phyloP scores from a whole-genome alignment of 2,797 vertebrate species.

The Spinus pinus region DNA sequence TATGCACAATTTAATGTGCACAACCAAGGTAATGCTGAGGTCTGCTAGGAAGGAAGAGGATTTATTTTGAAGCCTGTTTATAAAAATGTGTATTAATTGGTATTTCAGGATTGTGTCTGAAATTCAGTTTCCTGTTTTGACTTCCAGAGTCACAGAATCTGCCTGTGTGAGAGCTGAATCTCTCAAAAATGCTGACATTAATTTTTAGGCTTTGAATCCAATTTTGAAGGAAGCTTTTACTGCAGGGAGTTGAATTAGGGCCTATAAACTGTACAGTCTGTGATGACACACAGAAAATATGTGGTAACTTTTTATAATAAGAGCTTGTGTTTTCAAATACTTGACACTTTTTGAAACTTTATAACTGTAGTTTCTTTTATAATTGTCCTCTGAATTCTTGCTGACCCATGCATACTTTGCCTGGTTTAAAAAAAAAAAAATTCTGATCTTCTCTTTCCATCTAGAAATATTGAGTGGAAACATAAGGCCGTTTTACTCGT shows the following conservation, averaged over 20 bases:
- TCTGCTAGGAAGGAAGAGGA: not conserved
- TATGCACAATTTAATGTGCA: not conserved
- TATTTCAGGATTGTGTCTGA: not conserved
- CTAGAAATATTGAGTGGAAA: not conserved
- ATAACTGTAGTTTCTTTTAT: not conserved
- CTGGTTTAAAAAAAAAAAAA: not conserved
- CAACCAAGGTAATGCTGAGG: not conserved
- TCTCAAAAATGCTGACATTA: not conserved
- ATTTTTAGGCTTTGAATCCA: slow-evolving; percentile 1
- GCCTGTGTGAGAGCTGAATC: not conserved
- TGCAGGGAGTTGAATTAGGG: not conserved
- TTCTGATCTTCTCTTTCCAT: not conserved
- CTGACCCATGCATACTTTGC: not conserved
- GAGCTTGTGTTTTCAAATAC: not conserved
- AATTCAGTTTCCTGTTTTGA: not conserved
- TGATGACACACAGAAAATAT: not conserved
- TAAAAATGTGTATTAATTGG: not conserved
- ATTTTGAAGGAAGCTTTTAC: not conserved
- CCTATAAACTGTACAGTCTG: not conserved
- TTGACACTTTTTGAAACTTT: not conserved
- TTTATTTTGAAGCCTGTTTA: not conserved
- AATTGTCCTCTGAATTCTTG: not conserved
- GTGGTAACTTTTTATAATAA: not conserved
- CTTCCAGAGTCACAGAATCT: not conserved
- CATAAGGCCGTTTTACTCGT: not conserved